These are phyloP conservation scores for Antennarius striatus DNA, from an alignment of 2,113 vertebrate species.

Conservation along the genomic window DNA sequence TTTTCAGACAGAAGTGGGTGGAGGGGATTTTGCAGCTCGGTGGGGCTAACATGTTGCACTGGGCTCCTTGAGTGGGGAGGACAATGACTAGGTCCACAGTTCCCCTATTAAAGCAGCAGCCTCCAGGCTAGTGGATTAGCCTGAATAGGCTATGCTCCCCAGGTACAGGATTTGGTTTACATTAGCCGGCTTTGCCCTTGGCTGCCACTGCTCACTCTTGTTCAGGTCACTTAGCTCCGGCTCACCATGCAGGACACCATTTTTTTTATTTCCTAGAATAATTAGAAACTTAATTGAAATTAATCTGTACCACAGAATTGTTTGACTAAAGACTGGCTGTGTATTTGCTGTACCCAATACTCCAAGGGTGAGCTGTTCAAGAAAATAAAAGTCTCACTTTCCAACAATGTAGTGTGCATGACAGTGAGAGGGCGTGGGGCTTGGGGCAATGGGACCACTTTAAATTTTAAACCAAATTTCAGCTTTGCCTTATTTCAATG, in stretches of 20 bases:
- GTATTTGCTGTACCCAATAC: conserved; percentile 32
- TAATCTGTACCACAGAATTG: conserved; percentile 49
- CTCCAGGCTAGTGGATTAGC: conserved; percentile 83
- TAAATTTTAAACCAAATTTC: conserved; percentile 73
- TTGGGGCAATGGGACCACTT: conserved; percentile 63
- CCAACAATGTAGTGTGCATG: conserved; percentile 36
- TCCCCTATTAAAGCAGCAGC: conserved; percentile 81
- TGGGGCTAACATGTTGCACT: conserved; percentile 71
- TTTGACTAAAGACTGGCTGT: conserved; percentile 33
- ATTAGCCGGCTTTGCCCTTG: conserved; percentile 80
- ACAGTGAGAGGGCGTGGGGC: conserved; percentile 61
- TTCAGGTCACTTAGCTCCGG: conserved; percentile 78
- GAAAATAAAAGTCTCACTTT: conserved; percentile 52
- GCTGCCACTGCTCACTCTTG: conserved; percentile 76
- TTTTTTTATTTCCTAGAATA: conserved; percentile 35
- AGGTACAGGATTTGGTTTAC: conserved; percentile 85
- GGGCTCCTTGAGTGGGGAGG: conserved; percentile 72
- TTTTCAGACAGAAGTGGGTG: conserved; percentile 51
- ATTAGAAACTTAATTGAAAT: conserved; percentile 66
- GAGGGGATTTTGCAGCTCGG: conserved; percentile 39
- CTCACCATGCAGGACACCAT: conserved; percentile 59
- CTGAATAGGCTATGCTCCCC: conserved; percentile 82
- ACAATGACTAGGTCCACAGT: conserved; percentile 76
- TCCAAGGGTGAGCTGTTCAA: background rate
- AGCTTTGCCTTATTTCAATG: conserved; percentile 66